Percentiles rank a stretch among this genome's conserved stretches.
Evolutionary conservation across 1,140 invertebrate species (phyloP).

Genomic region (Ceratitis capitata): DNA sequence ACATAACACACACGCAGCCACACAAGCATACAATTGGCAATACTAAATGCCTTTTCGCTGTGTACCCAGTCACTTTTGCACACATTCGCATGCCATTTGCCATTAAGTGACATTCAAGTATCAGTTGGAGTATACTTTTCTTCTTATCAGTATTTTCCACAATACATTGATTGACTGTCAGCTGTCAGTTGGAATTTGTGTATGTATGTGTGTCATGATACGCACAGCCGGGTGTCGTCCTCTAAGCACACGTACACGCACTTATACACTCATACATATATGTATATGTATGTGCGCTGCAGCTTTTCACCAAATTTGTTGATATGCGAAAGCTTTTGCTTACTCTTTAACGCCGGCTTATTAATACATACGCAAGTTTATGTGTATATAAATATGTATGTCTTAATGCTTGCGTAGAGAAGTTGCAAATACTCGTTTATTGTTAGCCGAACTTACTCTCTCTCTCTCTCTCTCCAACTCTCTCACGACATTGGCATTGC

Average conservation of each 20-base stretch:
- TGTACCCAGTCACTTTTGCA: not conserved
- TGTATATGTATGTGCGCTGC: too few relatives aligned
- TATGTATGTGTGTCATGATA: not conserved
- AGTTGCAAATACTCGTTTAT: not conserved
- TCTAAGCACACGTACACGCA: not conserved
- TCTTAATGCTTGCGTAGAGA: not conserved
- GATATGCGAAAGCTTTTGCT: constrained; percentile 3
- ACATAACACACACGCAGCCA: not conserved
- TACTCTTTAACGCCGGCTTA: not conserved
- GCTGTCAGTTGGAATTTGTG: not conserved
- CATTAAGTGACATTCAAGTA: not conserved
- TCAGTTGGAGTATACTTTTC: too few relatives aligned
- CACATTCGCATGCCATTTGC: not conserved
- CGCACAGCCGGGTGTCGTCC: not conserved
- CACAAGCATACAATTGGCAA: not conserved
- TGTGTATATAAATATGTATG: not conserved
- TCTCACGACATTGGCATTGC: not conserved
- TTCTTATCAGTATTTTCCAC: not conserved
- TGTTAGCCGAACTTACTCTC: not conserved
- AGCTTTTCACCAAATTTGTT: constrained; percentile 31
- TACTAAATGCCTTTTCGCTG: not conserved
- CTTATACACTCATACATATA: too few relatives aligned
- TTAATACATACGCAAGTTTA: not conserved
- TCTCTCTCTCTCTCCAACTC: too few relatives aligned
- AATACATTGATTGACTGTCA: not conserved